Evolutionary conservation across 2,113 vertebrate genomes (phyloP), one percentile per base, ranked within the genome.

Genomic region (Eudyptes chrysolophus): DNA sequence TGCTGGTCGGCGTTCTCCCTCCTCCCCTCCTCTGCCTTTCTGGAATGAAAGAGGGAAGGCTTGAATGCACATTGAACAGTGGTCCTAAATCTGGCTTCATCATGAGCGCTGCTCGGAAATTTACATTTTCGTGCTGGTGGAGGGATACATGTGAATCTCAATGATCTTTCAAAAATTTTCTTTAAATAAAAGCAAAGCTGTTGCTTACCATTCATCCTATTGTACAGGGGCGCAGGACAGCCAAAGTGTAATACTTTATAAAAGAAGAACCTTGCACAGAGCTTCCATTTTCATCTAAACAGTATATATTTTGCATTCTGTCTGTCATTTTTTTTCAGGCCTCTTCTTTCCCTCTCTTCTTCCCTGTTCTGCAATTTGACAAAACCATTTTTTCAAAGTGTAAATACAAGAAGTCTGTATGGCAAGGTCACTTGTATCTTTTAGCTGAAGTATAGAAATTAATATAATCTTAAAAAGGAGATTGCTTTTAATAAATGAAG

Each of bases 61-160:
- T 81, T 90, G 85, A 92, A 88, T 94, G 79, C 85, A 62, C 85
- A 85, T 42, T 83, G 70, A 93, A 82, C 88, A 81, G 42, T 54
- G 84, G 32, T 93, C 90, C 92, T 94, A 94, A 96, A 94, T 95
- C 95, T 96, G 92, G 42, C 62, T 77, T 76, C 88, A 32, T 38
- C 75, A 1, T 2, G 40, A 40, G 58, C 17, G 0, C 71, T 38
- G 66, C 80, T 86, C 2, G 1, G 82, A 86, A 90, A 90, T 97
- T 93, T 88, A 83, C 75, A 76, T 95, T 95, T 93, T 94, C 72
- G 64, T 88, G 94, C 79, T 86, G 62, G 46, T 71, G 48, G 44
- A 84, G 32, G 65, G 72, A 52, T 84, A 90, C 52, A n/a, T 60
- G 84, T 92, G 89, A 84, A 91, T 94, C 89, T 92, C 91, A 91